phyloP scores from a whole-genome alignment of 1,140 invertebrate genomes.

The Colletes gigas region DNA sequence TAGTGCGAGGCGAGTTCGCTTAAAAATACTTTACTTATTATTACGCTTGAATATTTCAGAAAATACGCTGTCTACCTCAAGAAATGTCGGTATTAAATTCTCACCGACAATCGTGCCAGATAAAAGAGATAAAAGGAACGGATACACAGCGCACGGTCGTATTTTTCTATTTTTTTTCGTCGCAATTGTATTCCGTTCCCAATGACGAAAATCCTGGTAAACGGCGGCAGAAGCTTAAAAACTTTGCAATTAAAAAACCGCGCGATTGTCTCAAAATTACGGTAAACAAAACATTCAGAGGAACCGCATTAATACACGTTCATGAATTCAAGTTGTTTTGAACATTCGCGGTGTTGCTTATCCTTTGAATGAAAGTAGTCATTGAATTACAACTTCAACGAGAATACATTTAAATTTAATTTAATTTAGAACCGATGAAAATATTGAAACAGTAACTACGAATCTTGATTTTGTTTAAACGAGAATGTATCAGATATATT shows the following conservation, averaged over 20 bases:
- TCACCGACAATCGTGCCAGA: background rate
- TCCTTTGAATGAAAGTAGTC: too few species aligned
- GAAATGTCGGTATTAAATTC: background rate
- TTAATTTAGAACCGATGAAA: too few species aligned
- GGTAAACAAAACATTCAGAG: background rate
- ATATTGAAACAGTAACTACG: too few species aligned
- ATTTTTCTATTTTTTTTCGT: background rate
- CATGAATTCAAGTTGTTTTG: background rate
- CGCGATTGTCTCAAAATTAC: background rate
- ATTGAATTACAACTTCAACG: too few species aligned
- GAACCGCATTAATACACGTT: background rate
- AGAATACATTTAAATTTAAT: too few species aligned
- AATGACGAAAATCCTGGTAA: background rate
- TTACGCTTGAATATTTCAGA: background rate
- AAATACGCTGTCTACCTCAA: background rate
- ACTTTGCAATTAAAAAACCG: background rate
- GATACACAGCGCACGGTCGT: background rate
- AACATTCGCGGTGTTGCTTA: background rate
- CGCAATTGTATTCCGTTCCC: background rate
- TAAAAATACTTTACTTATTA: constrained; percentile 21
- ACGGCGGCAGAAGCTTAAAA: background rate
- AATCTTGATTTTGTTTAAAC: too few species aligned
- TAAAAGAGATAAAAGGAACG: background rate
- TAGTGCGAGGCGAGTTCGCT: background rate
- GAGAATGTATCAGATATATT: too few species aligned